Evolutionary conservation across 2,797 vertebrate species (phyloP).

Genomic region (Eulemur rubriventer): DNA sequence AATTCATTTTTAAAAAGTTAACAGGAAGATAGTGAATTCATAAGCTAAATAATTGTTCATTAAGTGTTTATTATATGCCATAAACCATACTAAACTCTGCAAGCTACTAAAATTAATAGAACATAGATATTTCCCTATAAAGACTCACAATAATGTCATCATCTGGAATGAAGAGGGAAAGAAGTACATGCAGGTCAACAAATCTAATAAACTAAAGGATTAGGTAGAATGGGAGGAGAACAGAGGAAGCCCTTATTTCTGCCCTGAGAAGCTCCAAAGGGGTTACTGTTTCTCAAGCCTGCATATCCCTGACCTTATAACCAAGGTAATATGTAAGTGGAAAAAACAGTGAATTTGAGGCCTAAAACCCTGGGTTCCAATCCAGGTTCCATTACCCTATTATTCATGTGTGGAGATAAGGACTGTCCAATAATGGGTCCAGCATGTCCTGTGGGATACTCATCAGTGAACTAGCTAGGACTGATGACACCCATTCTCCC

Average conservation of each 20-base stretch:
- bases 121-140: background rate
- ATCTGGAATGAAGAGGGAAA: background rate
- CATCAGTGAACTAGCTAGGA: background rate
- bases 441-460: background rate
- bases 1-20: slow-evolving; percentile 7
- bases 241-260: background rate
- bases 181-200: background rate
- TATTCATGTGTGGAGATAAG: background rate
- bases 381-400: background rate
- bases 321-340: background rate
- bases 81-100: background rate
- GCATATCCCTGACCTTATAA: background rate
- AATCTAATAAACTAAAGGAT: background rate
- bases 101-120: background rate
- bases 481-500: background rate
- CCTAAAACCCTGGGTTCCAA: background rate
- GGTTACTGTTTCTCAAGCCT: background rate
- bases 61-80: background rate
- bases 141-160: background rate
- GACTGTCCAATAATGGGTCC: background rate
- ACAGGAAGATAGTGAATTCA: background rate
- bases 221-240: background rate
- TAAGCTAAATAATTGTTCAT: background rate
- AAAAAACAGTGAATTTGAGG: background rate
- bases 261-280: background rate